Evolutionary conservation across 2,113 vertebrate species (phyloP), one percentile per base, ranked within the genome.

Genomic region (Pterophyllum scalare): DNA sequence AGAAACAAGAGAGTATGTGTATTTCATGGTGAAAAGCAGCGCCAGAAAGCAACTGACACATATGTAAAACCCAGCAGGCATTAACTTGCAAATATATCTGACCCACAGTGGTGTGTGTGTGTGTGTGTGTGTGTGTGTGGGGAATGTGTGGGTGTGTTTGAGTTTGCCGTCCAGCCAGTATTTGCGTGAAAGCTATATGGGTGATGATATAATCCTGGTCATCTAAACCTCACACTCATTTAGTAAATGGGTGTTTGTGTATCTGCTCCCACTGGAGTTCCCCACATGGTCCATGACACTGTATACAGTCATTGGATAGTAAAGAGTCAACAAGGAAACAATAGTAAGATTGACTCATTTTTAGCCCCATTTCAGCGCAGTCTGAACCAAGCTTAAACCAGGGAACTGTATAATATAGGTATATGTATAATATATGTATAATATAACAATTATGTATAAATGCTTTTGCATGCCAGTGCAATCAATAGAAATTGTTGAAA

Each of bases 51-150:
- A 82, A 78, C 77, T 56, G 78, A 24, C 22, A 57, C 15, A 9
- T 74, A 87, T 87, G 81, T 62, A 91, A 93, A 93, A 80, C 72
- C n/a, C n/a, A 35, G 11, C 40, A 24, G 64, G 7, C 8, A 7
- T 4, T 4, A 33, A 79, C 65, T 90, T 90, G 90, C 83, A 92
- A 92, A 89, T 87, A 4, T 13, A 15, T 54, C 13, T 12, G 24
- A 80, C 60, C 26, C 40, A 33, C 70, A 70, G 3, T 58, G 5
- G 82, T 38, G 28, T 22, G 80, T 35, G 38, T 54, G 67, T 20
- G n/a, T 40, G 61, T n/a, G 61, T 56, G 31, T 33, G 31, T 33
- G 31, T 33, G 7, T 59, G 20, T 5, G 6, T 33, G 20, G n/a
- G n/a, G n/a, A n/a, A n/a, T 6, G 20, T 35, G 46, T 57, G 49